Percentiles rank a stretch among this genome's conserved stretches.
phyloP scores from a whole-genome alignment of 92 coral and sea anemone species.

The Porites lobata region DNA sequence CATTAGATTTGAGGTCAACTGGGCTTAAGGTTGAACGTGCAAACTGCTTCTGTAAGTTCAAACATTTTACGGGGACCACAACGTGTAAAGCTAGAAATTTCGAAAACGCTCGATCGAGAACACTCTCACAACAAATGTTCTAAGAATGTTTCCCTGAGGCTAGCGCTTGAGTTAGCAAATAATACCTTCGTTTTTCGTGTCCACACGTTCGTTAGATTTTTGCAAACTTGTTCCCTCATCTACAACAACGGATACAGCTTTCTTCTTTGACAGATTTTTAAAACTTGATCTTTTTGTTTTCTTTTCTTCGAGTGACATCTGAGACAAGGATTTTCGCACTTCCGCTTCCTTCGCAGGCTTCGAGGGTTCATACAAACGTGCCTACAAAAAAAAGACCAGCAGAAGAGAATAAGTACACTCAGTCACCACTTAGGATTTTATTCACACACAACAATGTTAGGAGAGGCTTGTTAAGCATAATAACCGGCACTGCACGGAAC shows the following conservation, averaged over 20 bases:
- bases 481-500: too few relatives aligned
- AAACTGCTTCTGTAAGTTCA: too few relatives aligned
- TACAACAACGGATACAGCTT: background rate
- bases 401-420: background rate
- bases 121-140: too few relatives aligned
- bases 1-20: too few relatives aligned
- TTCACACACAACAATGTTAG: background rate
- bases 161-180: too few relatives aligned
- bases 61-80: too few relatives aligned
- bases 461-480: too few relatives aligned
- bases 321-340: slow-evolving; percentile 48
- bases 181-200: slow-evolving; percentile 9
- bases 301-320: slow-evolving; percentile 53
- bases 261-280: slow-evolving; percentile 10
- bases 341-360: slow-evolving; percentile 47
- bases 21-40: too few relatives aligned
- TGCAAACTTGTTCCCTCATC: slow-evolving; percentile 20
- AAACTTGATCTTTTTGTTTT: slow-evolving; percentile 17
- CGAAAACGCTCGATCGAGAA: too few relatives aligned
- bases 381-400: slow-evolving; percentile 39
- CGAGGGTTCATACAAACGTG: slow-evolving; percentile 60
- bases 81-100: too few relatives aligned
- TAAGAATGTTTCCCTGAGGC: too few relatives aligned
- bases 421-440: background rate
- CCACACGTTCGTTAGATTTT: background rate